Conservation (phyloP, 2,888 invertebrate genomes). For the Hypena proboscidalis region DNA sequence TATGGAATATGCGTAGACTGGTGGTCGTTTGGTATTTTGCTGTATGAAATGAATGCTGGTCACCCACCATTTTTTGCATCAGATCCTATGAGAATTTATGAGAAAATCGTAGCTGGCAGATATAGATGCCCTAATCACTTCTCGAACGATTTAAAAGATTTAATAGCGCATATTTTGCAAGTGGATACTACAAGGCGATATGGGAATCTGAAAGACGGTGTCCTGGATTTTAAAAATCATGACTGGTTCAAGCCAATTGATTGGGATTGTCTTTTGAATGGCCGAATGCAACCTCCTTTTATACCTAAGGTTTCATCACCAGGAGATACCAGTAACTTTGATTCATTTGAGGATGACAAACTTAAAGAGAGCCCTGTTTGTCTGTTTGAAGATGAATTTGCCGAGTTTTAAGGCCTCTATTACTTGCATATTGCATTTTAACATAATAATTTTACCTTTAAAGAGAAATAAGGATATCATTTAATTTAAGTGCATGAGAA, state of each 20-base stretch:
- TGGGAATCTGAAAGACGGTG: conserved; percentile 95
- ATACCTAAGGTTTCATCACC: conserved; percentile 85
- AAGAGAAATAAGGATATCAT: conserved; percentile 44
- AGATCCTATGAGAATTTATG: conserved; percentile 97
- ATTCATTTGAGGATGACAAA: conserved; percentile 84
- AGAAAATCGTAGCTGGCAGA: conserved; percentile 96
- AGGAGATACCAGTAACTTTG: conserved; percentile 90
- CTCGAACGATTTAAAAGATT: conserved; percentile 91
- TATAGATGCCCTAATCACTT: conserved; percentile 94
- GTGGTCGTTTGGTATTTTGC: conserved; percentile 96
- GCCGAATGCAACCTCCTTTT: conserved; percentile 88
- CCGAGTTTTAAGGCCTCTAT: conserved; percentile 88
- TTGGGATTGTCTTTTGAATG: conserved; percentile 94
- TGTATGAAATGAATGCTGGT: conserved; percentile 96
- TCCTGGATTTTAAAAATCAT: conserved; percentile 95
- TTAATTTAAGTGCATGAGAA: conserved; percentile 49
- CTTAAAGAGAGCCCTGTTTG: conserved; percentile 81
- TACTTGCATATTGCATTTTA: not conserved
- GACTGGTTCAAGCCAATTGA: conserved; percentile 95
- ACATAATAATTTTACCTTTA: not conserved
- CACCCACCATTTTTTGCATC: conserved; percentile 97
- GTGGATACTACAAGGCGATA: conserved; percentile 84
- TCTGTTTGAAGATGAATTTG: conserved; percentile 87
- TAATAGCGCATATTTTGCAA: conserved; percentile 92
- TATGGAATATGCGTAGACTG: conserved; percentile 97